Percentiles rank a stretch among this genome's conserved stretches.
Conservation (phyloP, 2,888 invertebrate genomes). For the Ametastegia equiseti region DNA sequence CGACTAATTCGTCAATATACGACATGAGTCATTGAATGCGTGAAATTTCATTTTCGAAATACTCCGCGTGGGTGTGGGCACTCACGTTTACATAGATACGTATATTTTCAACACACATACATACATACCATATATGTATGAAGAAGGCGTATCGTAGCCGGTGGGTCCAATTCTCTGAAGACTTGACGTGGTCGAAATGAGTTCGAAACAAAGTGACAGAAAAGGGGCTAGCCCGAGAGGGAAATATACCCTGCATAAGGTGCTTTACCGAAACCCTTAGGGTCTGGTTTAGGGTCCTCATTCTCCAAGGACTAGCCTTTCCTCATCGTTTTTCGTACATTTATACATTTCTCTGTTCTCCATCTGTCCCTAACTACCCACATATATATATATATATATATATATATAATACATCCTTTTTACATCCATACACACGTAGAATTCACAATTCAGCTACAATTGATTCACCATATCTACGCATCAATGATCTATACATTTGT, state of each 20-base stretch:
- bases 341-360: background rate
- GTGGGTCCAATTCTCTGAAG: background rate
- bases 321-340: background rate
- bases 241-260: slow-evolving; percentile 30
- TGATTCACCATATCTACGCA: no score
- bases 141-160: background rate
- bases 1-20: no score
- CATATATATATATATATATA: no score
- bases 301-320: slow-evolving; percentile 21
- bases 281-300: slow-evolving; percentile 7
- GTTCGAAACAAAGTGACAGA: slow-evolving; percentile 35
- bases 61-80: no score
- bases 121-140: background rate
- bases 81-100: no score
- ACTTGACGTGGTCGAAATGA: slow-evolving; percentile 12
- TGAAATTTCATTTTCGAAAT: no score
- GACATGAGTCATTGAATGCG: no score
- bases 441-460: no score
- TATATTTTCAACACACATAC: background rate
- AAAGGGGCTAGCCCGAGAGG: slow-evolving; percentile 25
- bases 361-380: no score
- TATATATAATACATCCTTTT: no score
- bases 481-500: no score
- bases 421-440: no score
- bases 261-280: slow-evolving; percentile 26